phyloP scores from a whole-genome alignment of 92 coral and sea anemone genomes.

The Diadumene lineata region DNA sequence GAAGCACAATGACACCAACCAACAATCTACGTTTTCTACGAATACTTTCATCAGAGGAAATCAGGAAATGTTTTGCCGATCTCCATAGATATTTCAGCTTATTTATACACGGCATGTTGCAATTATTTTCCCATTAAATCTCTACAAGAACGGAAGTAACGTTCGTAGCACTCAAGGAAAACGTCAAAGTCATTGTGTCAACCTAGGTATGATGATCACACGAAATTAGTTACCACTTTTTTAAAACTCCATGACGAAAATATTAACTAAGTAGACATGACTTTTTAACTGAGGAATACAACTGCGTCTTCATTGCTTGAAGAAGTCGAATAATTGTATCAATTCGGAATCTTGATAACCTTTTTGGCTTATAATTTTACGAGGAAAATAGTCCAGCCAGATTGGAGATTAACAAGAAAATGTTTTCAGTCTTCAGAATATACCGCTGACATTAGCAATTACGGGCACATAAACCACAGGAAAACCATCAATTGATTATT shows the following conservation, averaged over 20 bases:
- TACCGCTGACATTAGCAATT: slow-evolving; percentile 17
- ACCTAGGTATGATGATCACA: neutral
- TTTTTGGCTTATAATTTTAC: neutral
- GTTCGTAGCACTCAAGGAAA: neutral
- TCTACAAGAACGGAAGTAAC: neutral
- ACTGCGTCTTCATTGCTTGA: neutral
- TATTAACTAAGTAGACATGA: neutral
- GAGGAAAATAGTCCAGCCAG: neutral
- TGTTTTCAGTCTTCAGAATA: slow-evolving; percentile 4
- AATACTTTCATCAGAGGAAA: slow-evolving; percentile 59
- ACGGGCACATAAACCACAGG: slow-evolving; percentile 23
- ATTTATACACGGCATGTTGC: neutral
- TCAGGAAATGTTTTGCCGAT: slow-evolving; percentile 20
- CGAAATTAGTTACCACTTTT: neutral
- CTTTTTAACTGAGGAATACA: neutral
- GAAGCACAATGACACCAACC: slow-evolving; percentile 70
- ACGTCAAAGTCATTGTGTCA: neutral
- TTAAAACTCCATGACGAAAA: neutral
- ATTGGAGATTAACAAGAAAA: neutral
- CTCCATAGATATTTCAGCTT: slow-evolving; percentile 26
- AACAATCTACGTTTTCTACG: slow-evolving; percentile 64
- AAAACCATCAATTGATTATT: neutral
- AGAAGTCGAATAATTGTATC: neutral
- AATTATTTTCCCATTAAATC: neutral
- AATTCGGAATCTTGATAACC: neutral